Conservation (phyloP, 1,140 invertebrate genomes). For the Scaptomyza hsui region DNA sequence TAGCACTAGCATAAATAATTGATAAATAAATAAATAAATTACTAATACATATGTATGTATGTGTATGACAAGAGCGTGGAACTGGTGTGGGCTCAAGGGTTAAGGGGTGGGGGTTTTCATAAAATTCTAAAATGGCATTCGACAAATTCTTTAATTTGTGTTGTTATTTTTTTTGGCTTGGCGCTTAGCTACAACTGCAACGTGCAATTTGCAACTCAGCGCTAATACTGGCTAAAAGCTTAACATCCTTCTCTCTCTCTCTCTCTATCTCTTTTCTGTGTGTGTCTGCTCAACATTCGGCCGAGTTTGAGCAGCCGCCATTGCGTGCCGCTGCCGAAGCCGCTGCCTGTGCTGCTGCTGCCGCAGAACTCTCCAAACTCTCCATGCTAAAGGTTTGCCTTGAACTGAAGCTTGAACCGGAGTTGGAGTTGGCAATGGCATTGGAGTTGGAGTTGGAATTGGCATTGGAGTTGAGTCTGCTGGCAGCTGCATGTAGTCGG, state of each 20-base stretch:
- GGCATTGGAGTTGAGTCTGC: not conserved
- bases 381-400: conserved; percentile 25
- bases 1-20: conserved; percentile 4
- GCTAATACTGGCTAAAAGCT: conserved; percentile 39
- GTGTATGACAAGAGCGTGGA: not conserved
- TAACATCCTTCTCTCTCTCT: too few species aligned
- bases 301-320: not conserved
- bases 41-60: conserved; percentile 11
- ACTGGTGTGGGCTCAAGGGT: too few species aligned
- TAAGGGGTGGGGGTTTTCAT: conserved; percentile 17
- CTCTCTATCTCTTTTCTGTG: not conserved
- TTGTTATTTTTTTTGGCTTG: conserved; percentile 20
- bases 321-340: not conserved
- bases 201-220: conserved; percentile 10
- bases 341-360: not conserved
- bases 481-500: not conserved
- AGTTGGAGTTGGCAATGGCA: too few species aligned
- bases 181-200: conserved; percentile 2
- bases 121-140: conserved; percentile 73
- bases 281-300: not conserved
- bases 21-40: conserved; percentile 37
- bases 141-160: conserved; percentile 57
- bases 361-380: conserved; percentile 18
- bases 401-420: not conserved
- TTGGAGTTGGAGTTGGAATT: conserved; percentile 5